A percentile compares a stretch with the other conserved stretches of the same genome.
phyloP scores from a whole-genome alignment of 2,888 invertebrate species.

The Apocheima hispidaria region DNA sequence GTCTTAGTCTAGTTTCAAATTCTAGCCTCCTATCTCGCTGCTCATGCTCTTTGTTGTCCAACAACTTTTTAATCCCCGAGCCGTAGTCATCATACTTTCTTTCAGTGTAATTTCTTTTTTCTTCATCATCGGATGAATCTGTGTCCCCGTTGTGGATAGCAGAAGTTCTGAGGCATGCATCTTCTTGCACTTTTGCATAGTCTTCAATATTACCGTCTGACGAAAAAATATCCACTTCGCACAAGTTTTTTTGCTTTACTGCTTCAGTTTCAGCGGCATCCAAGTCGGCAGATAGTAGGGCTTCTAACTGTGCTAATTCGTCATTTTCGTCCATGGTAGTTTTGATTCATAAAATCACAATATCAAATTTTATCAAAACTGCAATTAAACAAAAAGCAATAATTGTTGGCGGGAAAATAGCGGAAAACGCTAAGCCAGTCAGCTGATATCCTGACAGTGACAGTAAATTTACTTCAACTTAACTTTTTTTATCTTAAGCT shows the following conservation, averaged over 20 bases:
- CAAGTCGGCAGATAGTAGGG: conserved; percentile 74
- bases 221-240: conserved; percentile 74
- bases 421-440: neutral
- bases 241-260: conserved; percentile 41
- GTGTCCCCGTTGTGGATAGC: conserved; percentile 86
- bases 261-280: conserved; percentile 49
- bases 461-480: too few relatives aligned
- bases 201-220: conserved; percentile 41
- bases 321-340: conserved; percentile 64
- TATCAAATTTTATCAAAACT: neutral
- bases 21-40: conserved; percentile 67
- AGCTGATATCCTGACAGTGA: neutral
- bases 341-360: conserved; percentile 17
- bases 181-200: conserved; percentile 35
- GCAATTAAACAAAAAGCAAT: neutral
- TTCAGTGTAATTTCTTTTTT: conserved; percentile 90
- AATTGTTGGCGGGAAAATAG: conserved; percentile 2
- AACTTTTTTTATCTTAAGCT: too few relatives aligned
- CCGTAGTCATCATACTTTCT: conserved; percentile 91
- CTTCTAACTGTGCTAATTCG: conserved; percentile 77
- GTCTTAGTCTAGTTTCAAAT: conserved; percentile 75
- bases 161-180: conserved; percentile 50
- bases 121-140: conserved; percentile 94
- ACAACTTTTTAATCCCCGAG: conserved; percentile 87
- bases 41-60: conserved; percentile 80